phyloP scores from a whole-genome alignment of 2,113 vertebrate species.

The Entosphenus tridentatus region DNA sequence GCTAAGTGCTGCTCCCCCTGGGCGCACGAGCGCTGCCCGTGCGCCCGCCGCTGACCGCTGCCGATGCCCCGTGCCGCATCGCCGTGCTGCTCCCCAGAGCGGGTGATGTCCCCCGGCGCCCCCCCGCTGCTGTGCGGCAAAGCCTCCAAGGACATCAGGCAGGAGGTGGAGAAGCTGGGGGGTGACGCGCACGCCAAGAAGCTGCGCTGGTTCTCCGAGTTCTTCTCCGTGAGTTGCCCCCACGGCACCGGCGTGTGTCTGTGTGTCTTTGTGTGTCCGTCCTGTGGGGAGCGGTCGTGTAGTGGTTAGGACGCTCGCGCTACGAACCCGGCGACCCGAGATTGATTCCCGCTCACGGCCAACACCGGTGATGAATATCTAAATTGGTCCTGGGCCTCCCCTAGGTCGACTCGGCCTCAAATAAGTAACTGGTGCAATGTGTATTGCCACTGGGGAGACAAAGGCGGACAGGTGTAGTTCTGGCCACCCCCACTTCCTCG shows the following conservation, averaged over 20 bases:
- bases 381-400: no score
- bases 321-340: neutral
- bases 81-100: conserved; percentile 25
- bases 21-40: no score
- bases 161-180: conserved; percentile 58
- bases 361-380: no score
- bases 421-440: no score
- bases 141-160: conserved; percentile 65
- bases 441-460: no score
- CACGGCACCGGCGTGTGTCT: neutral
- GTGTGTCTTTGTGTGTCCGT: neutral
- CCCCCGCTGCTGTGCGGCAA: conserved; percentile 74
- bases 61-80: no score
- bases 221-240: conserved; percentile 46
- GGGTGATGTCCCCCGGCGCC: conserved; percentile 37
- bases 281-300: neutral
- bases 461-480: neutral
- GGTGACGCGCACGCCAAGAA: conserved; percentile 37
- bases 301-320: neutral
- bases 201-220: conserved; percentile 76
- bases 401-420: no score
- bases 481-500: neutral
- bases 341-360: neutral
- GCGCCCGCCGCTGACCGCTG: no score
- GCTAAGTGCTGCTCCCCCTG: no score